These are phyloP conservation scores for Laothoe populi DNA, from an alignment of 2,888 invertebrate species.

Conservation along the genomic window DNA sequence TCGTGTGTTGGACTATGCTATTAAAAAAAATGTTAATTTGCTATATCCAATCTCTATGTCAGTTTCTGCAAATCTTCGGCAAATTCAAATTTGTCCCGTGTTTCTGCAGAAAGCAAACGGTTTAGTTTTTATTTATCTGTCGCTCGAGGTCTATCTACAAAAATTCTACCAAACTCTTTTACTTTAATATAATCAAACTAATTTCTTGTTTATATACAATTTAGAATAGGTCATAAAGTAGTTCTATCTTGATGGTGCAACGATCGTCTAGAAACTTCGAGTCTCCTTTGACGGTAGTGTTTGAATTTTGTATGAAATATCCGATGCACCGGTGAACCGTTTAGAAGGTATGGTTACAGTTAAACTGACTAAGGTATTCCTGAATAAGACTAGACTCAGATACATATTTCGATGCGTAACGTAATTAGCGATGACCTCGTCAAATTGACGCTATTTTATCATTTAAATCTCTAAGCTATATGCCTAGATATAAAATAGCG, in stretches of 20 bases:
- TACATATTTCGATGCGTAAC: background rate
- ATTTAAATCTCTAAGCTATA: too few species aligned
- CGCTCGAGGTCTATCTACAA: too few species aligned
- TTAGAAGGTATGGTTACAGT: background rate
- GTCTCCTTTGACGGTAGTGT: conserved; percentile 45
- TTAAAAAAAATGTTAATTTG: too few species aligned
- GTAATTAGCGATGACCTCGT: too few species aligned
- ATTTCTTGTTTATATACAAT: background rate
- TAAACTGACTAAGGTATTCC: background rate
- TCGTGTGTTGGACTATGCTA: too few species aligned
- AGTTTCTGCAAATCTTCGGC: too few species aligned
- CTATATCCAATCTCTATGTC: too few species aligned
- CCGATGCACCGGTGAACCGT: conserved; percentile 46
- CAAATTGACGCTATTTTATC: too few species aligned
- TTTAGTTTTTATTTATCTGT: too few species aligned
- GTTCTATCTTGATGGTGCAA: conserved; percentile 33
- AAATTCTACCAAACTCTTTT: background rate
- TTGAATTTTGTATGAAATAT: conserved; percentile 73
- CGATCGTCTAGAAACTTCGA: conserved; percentile 32
- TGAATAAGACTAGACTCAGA: background rate
- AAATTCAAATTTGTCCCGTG: too few species aligned
- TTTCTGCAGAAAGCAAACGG: too few species aligned
- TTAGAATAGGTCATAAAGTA: background rate
- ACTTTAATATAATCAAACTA: background rate
- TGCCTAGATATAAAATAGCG: too few species aligned